A percentile compares a stretch with the other conserved stretches of the same genome.
Conservation (phyloP, 2,797 vertebrate species). For the Poeciliopsis presidionis region DNA sequence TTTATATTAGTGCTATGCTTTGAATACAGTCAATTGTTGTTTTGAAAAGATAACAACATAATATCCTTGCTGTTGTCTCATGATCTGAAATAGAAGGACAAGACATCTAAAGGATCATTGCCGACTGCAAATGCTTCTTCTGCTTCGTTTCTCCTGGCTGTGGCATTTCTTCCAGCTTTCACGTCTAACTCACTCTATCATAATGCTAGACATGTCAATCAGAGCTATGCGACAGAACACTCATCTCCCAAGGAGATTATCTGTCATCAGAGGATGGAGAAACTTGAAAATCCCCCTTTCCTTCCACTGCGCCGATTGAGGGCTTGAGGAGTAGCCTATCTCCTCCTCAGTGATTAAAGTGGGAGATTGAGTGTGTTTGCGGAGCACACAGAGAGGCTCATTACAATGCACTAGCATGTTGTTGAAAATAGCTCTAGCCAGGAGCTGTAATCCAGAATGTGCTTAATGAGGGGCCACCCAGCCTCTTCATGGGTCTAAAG, state of each 20-base stretch:
- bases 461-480: slow-evolving; percentile 78
- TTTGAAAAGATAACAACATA: slow-evolving; percentile 19
- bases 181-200: slow-evolving; percentile 47
- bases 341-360: slow-evolving; percentile 81
- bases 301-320: slow-evolving; percentile 51
- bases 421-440: slow-evolving; percentile 74
- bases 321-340: slow-evolving; percentile 64
- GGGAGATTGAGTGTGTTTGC: slow-evolving; percentile 77
- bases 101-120: slow-evolving; percentile 42
- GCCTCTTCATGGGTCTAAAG: slow-evolving; percentile 73
- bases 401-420: slow-evolving; percentile 83
- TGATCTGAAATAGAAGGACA: slow-evolving; percentile 36
- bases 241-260: slow-evolving; percentile 82
- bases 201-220: slow-evolving; percentile 77
- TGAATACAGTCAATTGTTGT: slow-evolving; percentile 7
- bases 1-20: not conserved
- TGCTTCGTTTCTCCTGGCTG: slow-evolving; percentile 36
- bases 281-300: slow-evolving; percentile 80
- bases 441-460: slow-evolving; percentile 80
- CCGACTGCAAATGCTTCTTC: slow-evolving; percentile 36
- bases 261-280: slow-evolving; percentile 80
- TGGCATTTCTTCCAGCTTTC: slow-evolving; percentile 51
- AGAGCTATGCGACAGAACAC: slow-evolving; percentile 72
- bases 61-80: slow-evolving; percentile 20
- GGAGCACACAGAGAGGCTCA: slow-evolving; percentile 73